Base-by-base conservation (phyloP, 2,888 invertebrate genomes). In the Trachelus stipa region DNA sequence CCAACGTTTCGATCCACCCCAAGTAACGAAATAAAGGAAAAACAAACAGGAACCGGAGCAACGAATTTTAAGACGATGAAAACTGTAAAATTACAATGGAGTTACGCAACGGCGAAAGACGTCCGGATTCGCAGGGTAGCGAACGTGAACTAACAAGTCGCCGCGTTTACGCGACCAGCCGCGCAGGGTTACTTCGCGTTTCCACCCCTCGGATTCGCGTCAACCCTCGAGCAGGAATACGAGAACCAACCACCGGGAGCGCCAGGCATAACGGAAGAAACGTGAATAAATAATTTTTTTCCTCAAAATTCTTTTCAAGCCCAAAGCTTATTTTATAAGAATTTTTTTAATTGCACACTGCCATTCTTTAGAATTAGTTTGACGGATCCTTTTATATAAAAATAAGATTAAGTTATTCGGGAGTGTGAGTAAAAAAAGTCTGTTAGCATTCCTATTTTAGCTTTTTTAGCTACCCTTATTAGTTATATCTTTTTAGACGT, bases 61-160 rank as follows among this genome's bases (percentile, higher is more conserved):
- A 56, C 56, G 56, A 56, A 9, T 56, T 56, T 56, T 56, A 56
- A 56, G 9, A 56, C 56, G 56, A 56, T 2, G 23, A 56, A 56
- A 56, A 23, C 56, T 56, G 23, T 1, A 56, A 23, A 56, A 23
- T 23, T 6, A 23, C 56, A 9, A 56, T 15, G 23, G 6, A 23
- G 2, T 23, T 56, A 56, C 56, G 56, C 23, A 56, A 56, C 9
- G 9, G 9, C 56, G 9, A 56, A 56, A 56, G 23, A 56, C 56
- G 56, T 56, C 56, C 56, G 56, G 56, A 31, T 34, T 71, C 31
- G 71, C 71, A 34, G 71, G 71, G 12, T 31, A 34, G 71, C 71
- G 71, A 71, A 71, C 15, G 71, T 31, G 71, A 71, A 71, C 71
- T 71, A 34, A 71, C 71, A 71, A 71, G 31, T 34, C 71, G 31